A percentile compares a stretch with the other conserved stretches of the same genome.
Conservation (phyloP, 2,797 vertebrate species). For the Sylvia borin region DNA sequence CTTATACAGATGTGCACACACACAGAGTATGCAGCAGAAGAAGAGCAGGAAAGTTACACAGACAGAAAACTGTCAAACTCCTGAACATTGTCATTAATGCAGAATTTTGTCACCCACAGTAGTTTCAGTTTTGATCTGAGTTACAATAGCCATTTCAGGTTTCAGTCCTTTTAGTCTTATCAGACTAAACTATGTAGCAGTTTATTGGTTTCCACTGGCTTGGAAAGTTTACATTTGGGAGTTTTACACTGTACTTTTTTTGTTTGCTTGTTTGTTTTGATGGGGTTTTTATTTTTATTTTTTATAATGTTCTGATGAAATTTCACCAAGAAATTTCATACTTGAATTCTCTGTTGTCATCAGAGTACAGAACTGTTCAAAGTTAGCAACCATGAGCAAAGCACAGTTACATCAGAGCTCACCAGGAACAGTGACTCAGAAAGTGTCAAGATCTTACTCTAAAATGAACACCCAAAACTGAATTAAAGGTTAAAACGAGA, state of each 20-base stretch:
- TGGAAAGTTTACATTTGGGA: neutral
- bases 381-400: neutral
- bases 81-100: neutral
- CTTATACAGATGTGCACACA: neutral
- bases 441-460: neutral
- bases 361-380: neutral
- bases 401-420: neutral
- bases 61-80: neutral
- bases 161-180: neutral
- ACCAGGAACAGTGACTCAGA: neutral
- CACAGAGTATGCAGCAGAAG: neutral
- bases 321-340: neutral
- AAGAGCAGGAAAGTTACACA: neutral
- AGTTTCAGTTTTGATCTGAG: neutral
- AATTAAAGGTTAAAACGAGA: neutral
- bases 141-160: neutral
- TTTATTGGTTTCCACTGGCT: neutral
- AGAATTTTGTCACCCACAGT: neutral
- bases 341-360: neutral
- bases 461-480: neutral
- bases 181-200: neutral
- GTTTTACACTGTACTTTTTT: neutral
- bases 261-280: neutral
- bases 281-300: rapidly evolving
- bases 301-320: neutral